phyloP scores from a whole-genome alignment of 2,888 invertebrate species.

The Glyphotaelius pellucidus region DNA sequence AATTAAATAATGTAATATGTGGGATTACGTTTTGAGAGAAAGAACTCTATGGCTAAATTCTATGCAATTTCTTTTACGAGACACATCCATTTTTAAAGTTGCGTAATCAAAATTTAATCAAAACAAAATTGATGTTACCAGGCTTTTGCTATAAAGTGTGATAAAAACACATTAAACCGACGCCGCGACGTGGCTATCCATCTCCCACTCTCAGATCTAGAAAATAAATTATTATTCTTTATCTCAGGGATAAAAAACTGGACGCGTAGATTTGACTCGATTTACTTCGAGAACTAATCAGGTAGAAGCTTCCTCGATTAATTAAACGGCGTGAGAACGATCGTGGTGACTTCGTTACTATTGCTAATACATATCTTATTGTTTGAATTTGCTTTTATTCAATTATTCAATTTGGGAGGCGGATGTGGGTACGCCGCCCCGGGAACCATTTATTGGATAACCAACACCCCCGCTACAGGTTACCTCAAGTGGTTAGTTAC shows the following conservation, averaged over 20 bases:
- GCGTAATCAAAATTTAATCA: conserved; percentile 16
- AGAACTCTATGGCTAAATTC: not conserved
- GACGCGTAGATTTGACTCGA: not conserved
- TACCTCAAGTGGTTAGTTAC: too few species aligned
- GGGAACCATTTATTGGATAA: too few species aligned
- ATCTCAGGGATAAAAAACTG: not conserved
- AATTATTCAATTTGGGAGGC: too few species aligned
- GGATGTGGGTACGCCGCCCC: too few species aligned
- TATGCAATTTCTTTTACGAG: not conserved
- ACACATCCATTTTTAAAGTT: not conserved
- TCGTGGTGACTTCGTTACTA: not conserved
- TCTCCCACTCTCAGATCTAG: conserved; percentile 22
- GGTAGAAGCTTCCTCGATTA: not conserved
- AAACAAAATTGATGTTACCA: conserved; percentile 17
- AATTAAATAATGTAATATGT: not conserved
- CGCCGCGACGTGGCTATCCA: conserved; percentile 32
- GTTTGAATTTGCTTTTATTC: not conserved
- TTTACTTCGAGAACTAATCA: not conserved
- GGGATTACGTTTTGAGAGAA: not conserved
- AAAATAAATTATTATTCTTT: not conserved
- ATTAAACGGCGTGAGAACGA: not conserved
- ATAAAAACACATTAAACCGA: conserved; percentile 38
- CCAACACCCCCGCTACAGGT: too few species aligned
- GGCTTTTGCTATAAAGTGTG: conserved; percentile 35
- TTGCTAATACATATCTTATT: not conserved